phyloP scores from a whole-genome alignment of 2,888 invertebrate genomes.

The Oscheius sp. region DNA sequence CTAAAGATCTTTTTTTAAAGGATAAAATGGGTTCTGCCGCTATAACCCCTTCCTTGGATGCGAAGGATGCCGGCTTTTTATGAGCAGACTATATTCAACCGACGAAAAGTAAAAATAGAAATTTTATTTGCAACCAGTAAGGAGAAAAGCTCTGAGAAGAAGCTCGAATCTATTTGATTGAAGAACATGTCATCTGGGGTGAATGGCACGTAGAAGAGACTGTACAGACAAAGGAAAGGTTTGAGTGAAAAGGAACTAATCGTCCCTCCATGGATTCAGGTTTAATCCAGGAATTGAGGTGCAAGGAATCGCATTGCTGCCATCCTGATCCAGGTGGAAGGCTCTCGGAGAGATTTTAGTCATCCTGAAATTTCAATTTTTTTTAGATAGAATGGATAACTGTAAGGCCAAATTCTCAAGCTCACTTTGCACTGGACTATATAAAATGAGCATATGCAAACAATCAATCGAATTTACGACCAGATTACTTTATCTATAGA shows the following conservation, averaged over 20 bases:
- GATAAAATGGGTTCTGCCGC: too few relatives aligned
- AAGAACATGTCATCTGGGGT: slow-evolving; percentile 11
- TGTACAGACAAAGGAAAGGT: slow-evolving; percentile 5
- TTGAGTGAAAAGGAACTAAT: neutral
- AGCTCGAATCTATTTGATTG: neutral
- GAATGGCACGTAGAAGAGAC: slow-evolving; percentile 8
- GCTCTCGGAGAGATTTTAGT: slow-evolving; percentile 38
- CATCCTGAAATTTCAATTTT: slow-evolving; percentile 37
- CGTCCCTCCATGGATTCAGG: slow-evolving; percentile 58
- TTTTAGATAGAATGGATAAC: too few relatives aligned
- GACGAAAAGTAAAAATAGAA: neutral
- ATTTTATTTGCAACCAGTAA: neutral
- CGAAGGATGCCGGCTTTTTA: too few relatives aligned
- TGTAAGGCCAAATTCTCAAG: too few relatives aligned
- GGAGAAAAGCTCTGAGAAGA: neutral
- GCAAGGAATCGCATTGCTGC: slow-evolving; percentile 58
- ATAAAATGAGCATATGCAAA: neutral
- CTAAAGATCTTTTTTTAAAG: too few relatives aligned
- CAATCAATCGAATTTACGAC: neutral
- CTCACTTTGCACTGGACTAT: neutral
- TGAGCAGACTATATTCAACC: neutral
- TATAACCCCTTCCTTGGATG: too few relatives aligned
- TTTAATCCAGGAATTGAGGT: slow-evolving; percentile 56
- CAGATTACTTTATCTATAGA: too few relatives aligned
- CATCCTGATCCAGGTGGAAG: slow-evolving; percentile 47